Percentiles rank a stretch among this genome's conserved stretches.
Evolutionary conservation across 2,113 vertebrate species (phyloP).

Genomic region (Phalacrocorax pelagicus): DNA sequence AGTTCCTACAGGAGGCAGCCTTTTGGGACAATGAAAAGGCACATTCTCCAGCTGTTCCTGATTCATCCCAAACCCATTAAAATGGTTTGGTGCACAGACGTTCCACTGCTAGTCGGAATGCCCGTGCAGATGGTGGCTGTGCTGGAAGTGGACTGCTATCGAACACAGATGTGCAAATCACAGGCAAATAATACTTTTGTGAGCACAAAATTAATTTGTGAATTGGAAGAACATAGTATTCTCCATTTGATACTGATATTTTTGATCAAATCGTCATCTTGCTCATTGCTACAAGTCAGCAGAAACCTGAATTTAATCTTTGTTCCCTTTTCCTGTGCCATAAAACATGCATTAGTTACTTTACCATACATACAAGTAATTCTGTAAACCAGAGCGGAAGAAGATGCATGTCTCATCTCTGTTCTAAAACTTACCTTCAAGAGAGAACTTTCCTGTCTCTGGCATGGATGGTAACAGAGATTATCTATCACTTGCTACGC

Average conservation of each 20-base stretch:
- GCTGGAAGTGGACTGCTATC: neutral
- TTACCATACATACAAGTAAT: neutral
- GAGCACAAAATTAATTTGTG: neutral
- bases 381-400: neutral
- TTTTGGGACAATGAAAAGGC: neutral
- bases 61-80: neutral
- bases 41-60: neutral
- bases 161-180: neutral
- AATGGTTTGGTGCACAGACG: neutral
- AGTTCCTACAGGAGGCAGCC: neutral
- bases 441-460: neutral
- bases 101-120: neutral
- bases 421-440: neutral
- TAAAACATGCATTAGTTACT: neutral
- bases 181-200: neutral
- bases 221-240: neutral
- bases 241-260: neutral
- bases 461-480: neutral
- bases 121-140: rapidly evolving
- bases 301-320: neutral
- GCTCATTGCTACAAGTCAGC: neutral
- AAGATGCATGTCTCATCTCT: neutral
- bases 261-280: neutral
- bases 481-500: neutral
- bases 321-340: neutral